Conservation (phyloP, 1,140 invertebrate species). For the Eumeta japonica region DNA sequence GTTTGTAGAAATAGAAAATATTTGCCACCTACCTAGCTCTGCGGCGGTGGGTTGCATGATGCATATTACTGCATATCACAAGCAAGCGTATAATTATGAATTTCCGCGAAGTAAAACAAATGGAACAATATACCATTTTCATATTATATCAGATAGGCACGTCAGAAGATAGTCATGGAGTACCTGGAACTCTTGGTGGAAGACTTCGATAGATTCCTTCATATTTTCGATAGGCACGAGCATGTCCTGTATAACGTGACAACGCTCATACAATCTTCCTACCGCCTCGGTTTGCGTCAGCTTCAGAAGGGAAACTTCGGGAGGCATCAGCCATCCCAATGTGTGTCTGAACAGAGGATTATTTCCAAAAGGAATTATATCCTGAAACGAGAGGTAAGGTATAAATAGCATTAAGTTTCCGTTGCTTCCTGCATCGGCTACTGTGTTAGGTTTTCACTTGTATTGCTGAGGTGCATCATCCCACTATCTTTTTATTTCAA, state of each 20-base stretch:
- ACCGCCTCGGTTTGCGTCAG: slow-evolving; percentile 75
- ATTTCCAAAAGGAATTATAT: slow-evolving; percentile 86
- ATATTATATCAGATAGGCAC: neutral
- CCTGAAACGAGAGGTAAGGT: slow-evolving; percentile 52
- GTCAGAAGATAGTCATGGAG: too few relatives aligned
- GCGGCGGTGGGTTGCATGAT: too few relatives aligned
- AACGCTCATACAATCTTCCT: slow-evolving; percentile 73
- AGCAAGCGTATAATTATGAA: too few relatives aligned
- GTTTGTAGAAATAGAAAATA: too few relatives aligned
- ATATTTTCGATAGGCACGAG: slow-evolving; percentile 69
- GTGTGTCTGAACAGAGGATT: slow-evolving; percentile 70
- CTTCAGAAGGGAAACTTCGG: slow-evolving; percentile 81
- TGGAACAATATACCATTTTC: neutral
- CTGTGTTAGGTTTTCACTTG: too few relatives aligned
- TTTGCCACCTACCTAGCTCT: too few relatives aligned
- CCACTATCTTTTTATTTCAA: too few relatives aligned
- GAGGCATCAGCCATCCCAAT: slow-evolving; percentile 80
- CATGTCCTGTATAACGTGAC: slow-evolving; percentile 83
- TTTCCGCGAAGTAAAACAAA: too few relatives aligned
- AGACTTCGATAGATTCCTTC: slow-evolving; percentile 63
- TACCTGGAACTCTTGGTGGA: slow-evolving; percentile 73
- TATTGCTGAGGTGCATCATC: too few relatives aligned
- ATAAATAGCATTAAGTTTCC: too few relatives aligned
- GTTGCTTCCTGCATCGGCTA: too few relatives aligned
- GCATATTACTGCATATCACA: too few relatives aligned